These are phyloP conservation scores for Enteromius paludinosus DNA, from an alignment of 2,797 vertebrate species.

Conservation along the genomic window DNA sequence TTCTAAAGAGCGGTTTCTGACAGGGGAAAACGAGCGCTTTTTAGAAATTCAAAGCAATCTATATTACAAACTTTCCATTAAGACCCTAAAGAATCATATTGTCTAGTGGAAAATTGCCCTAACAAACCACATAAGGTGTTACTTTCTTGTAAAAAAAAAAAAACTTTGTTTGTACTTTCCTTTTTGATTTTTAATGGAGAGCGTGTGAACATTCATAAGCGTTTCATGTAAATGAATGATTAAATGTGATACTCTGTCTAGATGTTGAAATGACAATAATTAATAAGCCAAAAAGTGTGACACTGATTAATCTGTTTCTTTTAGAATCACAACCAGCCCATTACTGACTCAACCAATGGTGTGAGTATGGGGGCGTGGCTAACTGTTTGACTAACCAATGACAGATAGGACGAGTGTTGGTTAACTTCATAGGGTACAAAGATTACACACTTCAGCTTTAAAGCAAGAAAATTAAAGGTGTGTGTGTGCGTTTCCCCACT, in stretches of 20 bases:
- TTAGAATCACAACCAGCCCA: not conserved
- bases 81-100: no score
- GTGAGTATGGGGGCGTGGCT: not conserved
- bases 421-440: not conserved
- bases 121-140: not conserved
- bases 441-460: not conserved
- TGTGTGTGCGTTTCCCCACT: not conserved
- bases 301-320: not conserved
- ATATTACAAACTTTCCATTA: no score
- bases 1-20: no score
- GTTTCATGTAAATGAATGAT: not conserved
- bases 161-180: no score
- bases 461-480: not conserved
- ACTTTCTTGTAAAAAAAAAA: not conserved
- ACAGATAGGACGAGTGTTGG: not conserved
- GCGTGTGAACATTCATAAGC: not conserved
- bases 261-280: not conserved
- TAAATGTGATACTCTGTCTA: not conserved
- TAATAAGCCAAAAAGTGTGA: not conserved
- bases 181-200: not conserved
- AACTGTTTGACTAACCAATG: not conserved
- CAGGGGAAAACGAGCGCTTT: no score
- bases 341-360: not conserved
- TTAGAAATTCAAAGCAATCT: no score
- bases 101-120: no score